Percentiles rank a stretch among this genome's conserved stretches.
These are phyloP conservation scores for Thalassophryne amazonica DNA, from an alignment of 2,797 vertebrate species.

Conservation along the genomic window DNA sequence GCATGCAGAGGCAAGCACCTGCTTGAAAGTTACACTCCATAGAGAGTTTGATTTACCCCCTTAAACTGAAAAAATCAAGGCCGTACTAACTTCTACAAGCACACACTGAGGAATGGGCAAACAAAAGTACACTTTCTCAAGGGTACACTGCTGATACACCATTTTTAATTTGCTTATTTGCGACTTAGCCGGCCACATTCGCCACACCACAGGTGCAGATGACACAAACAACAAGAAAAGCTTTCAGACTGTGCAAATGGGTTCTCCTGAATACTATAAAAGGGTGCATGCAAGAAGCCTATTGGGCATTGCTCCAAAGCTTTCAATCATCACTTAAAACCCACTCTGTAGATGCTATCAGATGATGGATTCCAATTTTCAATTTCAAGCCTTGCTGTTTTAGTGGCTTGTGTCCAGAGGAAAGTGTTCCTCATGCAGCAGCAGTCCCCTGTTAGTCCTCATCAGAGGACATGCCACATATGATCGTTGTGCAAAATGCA, in stretches of 20 bases:
- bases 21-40: slow-evolving; percentile 5
- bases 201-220: slow-evolving; percentile 31
- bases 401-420: slow-evolving; percentile 41
- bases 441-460: neutral
- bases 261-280: slow-evolving; percentile 42
- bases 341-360: slow-evolving; percentile 37
- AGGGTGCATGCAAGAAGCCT: slow-evolving; percentile 46
- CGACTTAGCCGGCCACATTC: slow-evolving; percentile 33
- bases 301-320: slow-evolving; percentile 39
- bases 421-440: slow-evolving; percentile 31
- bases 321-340: slow-evolving; percentile 58
- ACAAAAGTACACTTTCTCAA: slow-evolving; percentile 23
- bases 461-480: slow-evolving; percentile 18
- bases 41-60: slow-evolving; percentile 20
- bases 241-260: slow-evolving; percentile 37
- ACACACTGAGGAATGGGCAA: slow-evolving; percentile 28
- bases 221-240: slow-evolving; percentile 37
- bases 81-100: slow-evolving; percentile 8
- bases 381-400: slow-evolving; percentile 62
- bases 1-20: slow-evolving; percentile 11
- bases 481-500: slow-evolving; percentile 19
- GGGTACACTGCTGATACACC: slow-evolving; percentile 15
- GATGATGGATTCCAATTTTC: slow-evolving; percentile 60
- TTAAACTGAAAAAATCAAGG: slow-evolving; percentile 15
- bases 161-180: slow-evolving; percentile 56